These are phyloP conservation scores for Galerucella calmariensis DNA, from an alignment of 2,888 invertebrate genomes.

Conservation along the genomic window DNA sequence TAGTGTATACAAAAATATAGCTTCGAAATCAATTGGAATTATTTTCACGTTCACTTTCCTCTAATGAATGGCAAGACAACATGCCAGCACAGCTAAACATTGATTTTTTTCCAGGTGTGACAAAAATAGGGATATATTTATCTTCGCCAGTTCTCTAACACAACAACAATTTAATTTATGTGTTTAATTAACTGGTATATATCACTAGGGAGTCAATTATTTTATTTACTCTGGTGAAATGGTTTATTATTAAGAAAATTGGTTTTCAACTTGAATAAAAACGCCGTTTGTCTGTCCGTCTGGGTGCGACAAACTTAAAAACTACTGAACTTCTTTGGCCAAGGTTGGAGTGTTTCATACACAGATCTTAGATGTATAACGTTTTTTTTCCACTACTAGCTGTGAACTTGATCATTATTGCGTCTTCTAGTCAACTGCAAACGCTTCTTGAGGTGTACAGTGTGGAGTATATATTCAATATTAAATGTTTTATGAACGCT, in stretches of 20 bases:
- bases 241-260: background rate
- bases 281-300: too few species aligned
- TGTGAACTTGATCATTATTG: too few species aligned
- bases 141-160: conserved; percentile 4
- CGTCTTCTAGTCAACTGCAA: too few species aligned
- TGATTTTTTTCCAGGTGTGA: conserved; percentile 19
- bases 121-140: conserved; percentile 7
- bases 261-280: background rate
- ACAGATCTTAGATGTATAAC: too few species aligned
- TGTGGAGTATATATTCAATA: too few species aligned
- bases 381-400: too few species aligned
- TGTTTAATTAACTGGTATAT: conserved; percentile 1
- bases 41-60: conserved; percentile 5
- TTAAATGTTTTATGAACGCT: too few species aligned
- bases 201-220: background rate
- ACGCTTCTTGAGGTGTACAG: too few species aligned
- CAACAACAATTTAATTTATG: conserved; percentile 5
- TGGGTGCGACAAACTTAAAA: too few species aligned
- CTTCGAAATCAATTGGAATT: background rate
- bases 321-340: too few species aligned
- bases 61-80: conserved; percentile 9
- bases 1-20: background rate
- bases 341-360: too few species aligned
- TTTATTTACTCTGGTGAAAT: background rate
- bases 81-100: conserved; percentile 4